Evolutionary conservation across 2,113 vertebrate species (phyloP).

Genomic region (Ictidomys tridecemlineatus): DNA sequence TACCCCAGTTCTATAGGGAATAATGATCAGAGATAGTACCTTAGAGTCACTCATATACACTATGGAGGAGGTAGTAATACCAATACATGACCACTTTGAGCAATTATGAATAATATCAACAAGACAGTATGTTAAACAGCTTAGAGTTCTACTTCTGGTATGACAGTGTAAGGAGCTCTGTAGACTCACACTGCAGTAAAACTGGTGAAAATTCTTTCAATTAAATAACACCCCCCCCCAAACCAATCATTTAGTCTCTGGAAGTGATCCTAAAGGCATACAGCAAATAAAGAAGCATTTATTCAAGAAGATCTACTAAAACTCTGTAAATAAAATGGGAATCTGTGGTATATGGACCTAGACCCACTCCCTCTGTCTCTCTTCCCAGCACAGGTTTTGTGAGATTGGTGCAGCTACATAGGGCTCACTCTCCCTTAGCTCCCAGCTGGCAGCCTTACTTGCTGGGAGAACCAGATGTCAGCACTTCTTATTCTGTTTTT

Average conservation of each 20-base stretch:
- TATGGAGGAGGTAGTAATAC: neutral
- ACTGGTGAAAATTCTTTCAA: conserved; percentile 14
- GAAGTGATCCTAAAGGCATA: conserved; percentile 13
- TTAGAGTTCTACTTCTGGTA: conserved; percentile 34
- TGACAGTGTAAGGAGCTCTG: neutral
- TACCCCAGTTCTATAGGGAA: neutral
- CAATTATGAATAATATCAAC: neutral
- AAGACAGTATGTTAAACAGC: conserved; percentile 9
- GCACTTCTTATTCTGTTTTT: neutral
- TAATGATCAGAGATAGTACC: conserved; percentile 24
- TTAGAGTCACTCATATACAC: neutral
- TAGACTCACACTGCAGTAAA: neutral
- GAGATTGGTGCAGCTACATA: neutral
- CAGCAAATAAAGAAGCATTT: conserved; percentile 32
- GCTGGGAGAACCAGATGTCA: neutral
- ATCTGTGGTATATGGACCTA: neutral
- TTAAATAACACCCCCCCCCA: neutral
- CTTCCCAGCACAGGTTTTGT: neutral
- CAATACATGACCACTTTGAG: conserved; percentile 6
- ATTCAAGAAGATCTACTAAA: conserved; percentile 49
- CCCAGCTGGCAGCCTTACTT: conserved; percentile 17
- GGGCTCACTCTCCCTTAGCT: neutral
- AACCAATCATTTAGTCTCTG: neutral
- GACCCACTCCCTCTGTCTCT: neutral
- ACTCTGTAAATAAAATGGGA: neutral